Conservation (phyloP, 2,797 vertebrate species). For the Neosalanx taihuensis region DNA sequence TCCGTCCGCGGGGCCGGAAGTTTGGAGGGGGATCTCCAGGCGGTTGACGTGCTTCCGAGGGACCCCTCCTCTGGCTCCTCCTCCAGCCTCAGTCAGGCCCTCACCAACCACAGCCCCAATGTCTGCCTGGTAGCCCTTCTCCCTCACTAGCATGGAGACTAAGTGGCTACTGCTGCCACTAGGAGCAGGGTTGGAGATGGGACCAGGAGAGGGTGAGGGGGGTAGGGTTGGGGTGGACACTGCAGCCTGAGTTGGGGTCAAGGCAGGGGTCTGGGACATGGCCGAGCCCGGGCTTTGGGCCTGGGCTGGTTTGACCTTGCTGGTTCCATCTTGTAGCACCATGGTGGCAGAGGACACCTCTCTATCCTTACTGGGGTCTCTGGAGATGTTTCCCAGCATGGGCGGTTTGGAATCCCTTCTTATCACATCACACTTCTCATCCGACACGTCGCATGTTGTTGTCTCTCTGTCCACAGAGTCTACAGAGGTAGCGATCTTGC, state of each 20-base stretch:
- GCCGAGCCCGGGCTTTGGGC: slow-evolving; percentile 32
- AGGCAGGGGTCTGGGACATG: background rate
- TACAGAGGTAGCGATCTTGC: slow-evolving; percentile 29
- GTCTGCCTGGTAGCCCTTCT: slow-evolving; percentile 80
- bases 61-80: slow-evolving; percentile 14
- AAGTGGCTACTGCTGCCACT: slow-evolving; percentile 64
- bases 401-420: slow-evolving; percentile 55
- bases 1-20: slow-evolving; percentile 36
- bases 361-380: slow-evolving; percentile 70
- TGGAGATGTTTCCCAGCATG: slow-evolving; percentile 63
- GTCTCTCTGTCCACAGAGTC: slow-evolving; percentile 38
- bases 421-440: slow-evolving; percentile 30
- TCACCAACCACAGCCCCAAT: slow-evolving; percentile 74
- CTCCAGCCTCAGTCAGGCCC: slow-evolving; percentile 22
- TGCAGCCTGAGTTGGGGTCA: background rate
- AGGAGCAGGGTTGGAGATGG: slow-evolving; percentile 16
- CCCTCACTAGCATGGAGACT: slow-evolving; percentile 77
- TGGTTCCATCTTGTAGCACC: slow-evolving; percentile 65
- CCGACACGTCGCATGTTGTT: slow-evolving; percentile 14
- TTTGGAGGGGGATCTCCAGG: slow-evolving; percentile 76
- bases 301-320: slow-evolving; percentile 45
- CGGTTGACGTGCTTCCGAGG: slow-evolving; percentile 72
- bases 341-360: slow-evolving; percentile 74
- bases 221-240: slow-evolving; percentile 9
- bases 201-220: slow-evolving; percentile 44